Percentiles rank a stretch among this genome's conserved stretches.
These are phyloP conservation scores for Coenobita brevimanus DNA, from an alignment of 1,140 invertebrate genomes.

Conservation along the genomic window DNA sequence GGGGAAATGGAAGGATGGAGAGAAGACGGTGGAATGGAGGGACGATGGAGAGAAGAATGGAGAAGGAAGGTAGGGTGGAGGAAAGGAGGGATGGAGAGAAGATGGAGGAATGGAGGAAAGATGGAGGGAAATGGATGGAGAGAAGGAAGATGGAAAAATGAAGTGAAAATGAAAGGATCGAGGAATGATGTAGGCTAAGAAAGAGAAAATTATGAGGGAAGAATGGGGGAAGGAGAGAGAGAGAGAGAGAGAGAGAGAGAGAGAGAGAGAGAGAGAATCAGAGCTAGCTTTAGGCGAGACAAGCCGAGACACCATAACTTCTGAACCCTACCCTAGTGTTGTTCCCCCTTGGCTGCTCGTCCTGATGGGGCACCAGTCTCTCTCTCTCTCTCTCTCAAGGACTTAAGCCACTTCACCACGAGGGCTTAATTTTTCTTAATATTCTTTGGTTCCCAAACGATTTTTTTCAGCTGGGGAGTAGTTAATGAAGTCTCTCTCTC, in stretches of 20 bases:
- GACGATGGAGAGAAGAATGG: neutral
- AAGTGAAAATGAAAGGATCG: neutral
- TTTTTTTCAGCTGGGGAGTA: neutral
- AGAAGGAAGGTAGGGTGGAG: neutral
- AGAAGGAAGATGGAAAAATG: neutral
- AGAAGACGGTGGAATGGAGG: too few species aligned
- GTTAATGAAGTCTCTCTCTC: slow-evolving; percentile 8
- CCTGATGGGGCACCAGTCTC: too few species aligned
- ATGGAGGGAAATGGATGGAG: neutral
- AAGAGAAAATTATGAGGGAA: neutral
- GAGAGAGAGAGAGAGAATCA: neutral
- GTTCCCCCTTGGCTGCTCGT: too few species aligned
- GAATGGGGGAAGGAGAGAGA: neutral
- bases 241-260: slow-evolving; percentile 3
- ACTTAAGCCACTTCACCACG: too few species aligned
- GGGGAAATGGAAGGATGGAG: neutral
- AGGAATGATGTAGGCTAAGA: neutral
- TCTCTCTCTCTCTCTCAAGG: too few species aligned
- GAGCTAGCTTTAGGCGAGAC: neutral
- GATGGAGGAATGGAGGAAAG: neutral
- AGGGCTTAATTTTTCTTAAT: too few species aligned
- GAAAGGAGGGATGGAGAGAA: neutral
- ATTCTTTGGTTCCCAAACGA: too few species aligned
- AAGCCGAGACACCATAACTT: too few species aligned
- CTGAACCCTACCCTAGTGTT: too few species aligned